Conservation (phyloP, 2,888 invertebrate genomes). For the Stratiomys singularior region DNA sequence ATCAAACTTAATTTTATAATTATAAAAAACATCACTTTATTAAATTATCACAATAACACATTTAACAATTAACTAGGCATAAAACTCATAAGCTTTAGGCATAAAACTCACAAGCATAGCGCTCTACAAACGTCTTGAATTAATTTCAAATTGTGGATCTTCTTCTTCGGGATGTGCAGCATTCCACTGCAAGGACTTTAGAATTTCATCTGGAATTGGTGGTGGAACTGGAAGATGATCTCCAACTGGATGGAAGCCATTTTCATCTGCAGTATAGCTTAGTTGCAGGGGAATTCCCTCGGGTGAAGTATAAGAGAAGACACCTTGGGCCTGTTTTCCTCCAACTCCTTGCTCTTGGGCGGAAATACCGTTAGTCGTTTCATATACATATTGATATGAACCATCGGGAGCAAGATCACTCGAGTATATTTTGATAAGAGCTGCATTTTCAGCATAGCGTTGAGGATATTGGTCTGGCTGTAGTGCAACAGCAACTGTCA, state of each 20-base stretch:
- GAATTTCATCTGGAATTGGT: conserved; percentile 29
- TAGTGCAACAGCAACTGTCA: not conserved
- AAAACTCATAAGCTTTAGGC: no score
- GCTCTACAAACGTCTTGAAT: not conserved
- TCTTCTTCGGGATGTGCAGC: conserved; percentile 24
- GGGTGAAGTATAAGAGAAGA: conserved; percentile 20
- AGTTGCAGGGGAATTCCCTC: conserved; percentile 3
- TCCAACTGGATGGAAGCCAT: conserved; percentile 13
- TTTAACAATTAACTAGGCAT: no score
- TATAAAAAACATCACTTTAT: no score
- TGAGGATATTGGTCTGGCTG: not conserved
- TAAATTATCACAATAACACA: no score
- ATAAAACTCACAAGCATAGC: not conserved
- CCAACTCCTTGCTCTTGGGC: conserved; percentile 15
- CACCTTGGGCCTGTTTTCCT: conserved; percentile 7
- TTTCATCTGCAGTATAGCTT: conserved; percentile 3
- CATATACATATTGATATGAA: conserved; percentile 12
- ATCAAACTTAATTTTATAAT: no score
- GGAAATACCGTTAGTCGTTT: conserved; percentile 5
- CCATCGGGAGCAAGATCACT: not conserved
- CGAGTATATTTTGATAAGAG: not conserved
- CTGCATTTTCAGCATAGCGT: conserved; percentile 10
- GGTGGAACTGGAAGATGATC: conserved; percentile 24
- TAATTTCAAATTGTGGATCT: conserved; percentile 20
- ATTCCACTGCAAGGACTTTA: conserved; percentile 22